Evolutionary conservation across 2,113 vertebrate genomes (phyloP).

Genomic region (Callocephalon fimbriatum): DNA sequence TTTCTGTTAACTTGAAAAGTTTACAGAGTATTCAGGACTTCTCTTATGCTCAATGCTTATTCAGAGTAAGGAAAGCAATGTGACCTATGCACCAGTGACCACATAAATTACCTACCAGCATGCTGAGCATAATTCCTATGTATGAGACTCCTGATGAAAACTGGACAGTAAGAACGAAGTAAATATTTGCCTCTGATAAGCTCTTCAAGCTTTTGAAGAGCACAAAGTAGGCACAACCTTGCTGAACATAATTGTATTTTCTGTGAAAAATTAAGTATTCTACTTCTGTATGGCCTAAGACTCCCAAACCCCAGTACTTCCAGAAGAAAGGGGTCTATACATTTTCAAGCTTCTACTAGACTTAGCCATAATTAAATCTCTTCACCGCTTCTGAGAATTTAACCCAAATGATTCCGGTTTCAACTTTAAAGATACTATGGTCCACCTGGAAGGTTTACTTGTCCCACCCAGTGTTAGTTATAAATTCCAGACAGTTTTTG

Average conservation of each 20-base stretch:
- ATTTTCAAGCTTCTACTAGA: background rate
- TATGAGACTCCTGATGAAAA: background rate
- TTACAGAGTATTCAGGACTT: background rate
- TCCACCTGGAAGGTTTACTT: background rate
- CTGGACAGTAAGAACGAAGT: background rate
- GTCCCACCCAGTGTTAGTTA: background rate
- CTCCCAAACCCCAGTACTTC: background rate
- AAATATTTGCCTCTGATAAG: background rate
- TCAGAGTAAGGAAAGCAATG: background rate
- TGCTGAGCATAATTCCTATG: background rate
- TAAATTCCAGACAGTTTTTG: background rate
- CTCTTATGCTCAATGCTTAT: background rate
- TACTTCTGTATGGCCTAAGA: background rate
- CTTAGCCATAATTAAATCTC: background rate
- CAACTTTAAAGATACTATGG: rapidly evolving
- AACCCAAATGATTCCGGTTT: background rate
- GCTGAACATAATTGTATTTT: background rate
- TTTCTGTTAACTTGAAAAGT: background rate
- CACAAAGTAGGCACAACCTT: background rate
- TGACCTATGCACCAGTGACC: background rate
- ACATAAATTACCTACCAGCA: background rate
- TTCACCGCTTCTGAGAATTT: background rate
- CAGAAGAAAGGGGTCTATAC: background rate
- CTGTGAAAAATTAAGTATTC: background rate
- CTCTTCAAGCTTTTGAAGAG: background rate